phyloP scores from a whole-genome alignment of 2,113 vertebrate species.

The Ia io region DNA sequence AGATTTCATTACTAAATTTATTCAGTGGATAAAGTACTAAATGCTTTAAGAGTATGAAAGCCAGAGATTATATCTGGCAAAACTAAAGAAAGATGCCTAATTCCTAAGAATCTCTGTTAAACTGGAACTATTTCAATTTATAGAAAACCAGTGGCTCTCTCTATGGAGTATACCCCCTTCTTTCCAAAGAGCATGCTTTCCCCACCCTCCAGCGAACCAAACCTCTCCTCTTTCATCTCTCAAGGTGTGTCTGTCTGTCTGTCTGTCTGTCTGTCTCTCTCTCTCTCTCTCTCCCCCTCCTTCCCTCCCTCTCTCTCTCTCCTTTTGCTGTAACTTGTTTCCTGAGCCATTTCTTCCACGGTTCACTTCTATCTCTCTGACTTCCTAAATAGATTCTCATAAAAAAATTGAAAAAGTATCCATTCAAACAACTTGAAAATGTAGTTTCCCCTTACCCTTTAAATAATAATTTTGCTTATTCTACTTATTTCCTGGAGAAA shows the following conservation, averaged over 20 bases:
- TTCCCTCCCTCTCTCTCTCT: no score
- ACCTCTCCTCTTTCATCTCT: background rate
- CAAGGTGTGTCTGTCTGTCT: no score
- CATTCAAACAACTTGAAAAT: background rate
- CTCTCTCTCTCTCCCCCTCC: background rate
- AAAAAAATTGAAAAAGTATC: background rate
- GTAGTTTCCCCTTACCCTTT: background rate
- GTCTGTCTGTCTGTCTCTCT: no score
- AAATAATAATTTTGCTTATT: background rate
- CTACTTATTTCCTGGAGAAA: conserved; percentile 41
- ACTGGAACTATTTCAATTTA: background rate
- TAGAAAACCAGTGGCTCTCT: background rate
- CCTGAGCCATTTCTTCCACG: background rate
- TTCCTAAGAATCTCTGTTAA: background rate
- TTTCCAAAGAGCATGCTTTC: background rate
- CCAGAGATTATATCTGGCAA: conserved; percentile 14
- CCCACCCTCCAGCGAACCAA: background rate
- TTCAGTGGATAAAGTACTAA: background rate
- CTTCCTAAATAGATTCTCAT: background rate
- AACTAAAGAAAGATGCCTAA: background rate
- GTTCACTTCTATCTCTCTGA: background rate
- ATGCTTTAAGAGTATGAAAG: background rate
- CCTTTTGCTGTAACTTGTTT: background rate
- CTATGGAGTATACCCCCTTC: background rate
- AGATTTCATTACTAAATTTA: background rate